These are phyloP conservation scores for Zonitis immaculata DNA, from an alignment of 2,888 invertebrate genomes.

Conservation along the genomic window DNA sequence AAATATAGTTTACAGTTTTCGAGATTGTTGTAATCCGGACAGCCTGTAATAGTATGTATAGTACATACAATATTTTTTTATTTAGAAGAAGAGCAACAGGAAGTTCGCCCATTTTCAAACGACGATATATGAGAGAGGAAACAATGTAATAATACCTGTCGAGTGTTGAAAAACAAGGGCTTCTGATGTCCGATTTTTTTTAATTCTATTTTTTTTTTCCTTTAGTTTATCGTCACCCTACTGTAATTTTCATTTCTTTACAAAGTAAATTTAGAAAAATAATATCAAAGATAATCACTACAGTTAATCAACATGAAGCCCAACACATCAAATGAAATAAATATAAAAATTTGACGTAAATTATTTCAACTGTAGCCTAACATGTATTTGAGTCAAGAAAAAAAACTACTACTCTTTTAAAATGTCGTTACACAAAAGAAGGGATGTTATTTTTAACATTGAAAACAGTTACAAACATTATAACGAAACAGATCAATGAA, in stretches of 20 bases:
- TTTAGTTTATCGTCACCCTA: too few relatives aligned
- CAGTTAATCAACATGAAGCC: background rate
- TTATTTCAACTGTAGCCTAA: background rate
- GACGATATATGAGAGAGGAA: conserved; percentile 7
- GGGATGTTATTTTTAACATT: background rate
- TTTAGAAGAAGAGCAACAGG: too few relatives aligned
- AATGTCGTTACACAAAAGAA: background rate
- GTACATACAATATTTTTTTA: too few relatives aligned
- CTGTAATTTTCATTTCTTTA: background rate
- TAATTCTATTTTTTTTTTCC: too few relatives aligned
- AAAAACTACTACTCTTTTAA: too few relatives aligned
- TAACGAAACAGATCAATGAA: background rate
- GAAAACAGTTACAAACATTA: background rate
- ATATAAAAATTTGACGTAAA: background rate
- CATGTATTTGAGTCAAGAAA: background rate
- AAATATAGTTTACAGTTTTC: too few relatives aligned
- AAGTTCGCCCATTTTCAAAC: conserved; percentile 31
- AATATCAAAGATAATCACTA: background rate
- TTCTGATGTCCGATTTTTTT: background rate
- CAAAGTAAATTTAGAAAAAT: too few relatives aligned
- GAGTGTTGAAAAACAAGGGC: background rate
- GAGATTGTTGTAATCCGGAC: too few relatives aligned
- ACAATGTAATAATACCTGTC: background rate
- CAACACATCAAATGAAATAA: background rate
- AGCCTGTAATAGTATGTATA: too few relatives aligned